Base-by-base conservation (phyloP, 2,888 invertebrate genomes). In the Tubulanus polymorphus region DNA sequence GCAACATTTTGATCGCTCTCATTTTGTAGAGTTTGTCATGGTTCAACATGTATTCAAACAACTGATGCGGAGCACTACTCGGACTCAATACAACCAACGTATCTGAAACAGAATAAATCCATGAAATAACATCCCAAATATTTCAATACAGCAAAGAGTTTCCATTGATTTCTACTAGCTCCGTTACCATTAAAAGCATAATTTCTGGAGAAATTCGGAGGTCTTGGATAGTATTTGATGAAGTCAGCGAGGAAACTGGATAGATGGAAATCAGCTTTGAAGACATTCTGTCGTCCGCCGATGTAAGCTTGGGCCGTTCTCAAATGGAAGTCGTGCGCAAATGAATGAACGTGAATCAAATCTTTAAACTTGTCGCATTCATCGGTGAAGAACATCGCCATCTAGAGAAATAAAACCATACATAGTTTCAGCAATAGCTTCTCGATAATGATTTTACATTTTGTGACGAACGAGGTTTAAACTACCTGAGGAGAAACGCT, bases 311-410 rank as follows among this genome's bases (percentile, higher is more conserved):
- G 85, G 53, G 88, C 83, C 56, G 84, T 84, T 35, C 88, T 82
- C 56, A 89, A 78, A 74, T 89, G 89, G 74, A 87, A 88, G 78
- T 89, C 88, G 67, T 88, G 88, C 0, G 88, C 86, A 72, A 88
- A 89, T 2, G 88, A 88, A 76, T 89, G 88, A 53, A 88, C 80
- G 75, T 88, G 88, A 81, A 88, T 87, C 57, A 85, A 81, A 57
- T 86, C 83, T 74, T 87, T 87, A 58, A 87, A 85, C 70, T 85
- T 84, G 71, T 88, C 88, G 66, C 76, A 75, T 55, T 76, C 76
- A 53, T 78, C 76, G 18, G 76, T 73, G 68, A 77, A 77, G 52
- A 70, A 55, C 50, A 69, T 54, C 55, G 41, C 23, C 41, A 23
- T 41, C 41, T 41, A 23, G 6, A 41, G 23, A 20, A 8, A 41